Evolutionary conservation across 2,888 invertebrate genomes (phyloP).

Genomic region (Cephus nigrinus): DNA sequence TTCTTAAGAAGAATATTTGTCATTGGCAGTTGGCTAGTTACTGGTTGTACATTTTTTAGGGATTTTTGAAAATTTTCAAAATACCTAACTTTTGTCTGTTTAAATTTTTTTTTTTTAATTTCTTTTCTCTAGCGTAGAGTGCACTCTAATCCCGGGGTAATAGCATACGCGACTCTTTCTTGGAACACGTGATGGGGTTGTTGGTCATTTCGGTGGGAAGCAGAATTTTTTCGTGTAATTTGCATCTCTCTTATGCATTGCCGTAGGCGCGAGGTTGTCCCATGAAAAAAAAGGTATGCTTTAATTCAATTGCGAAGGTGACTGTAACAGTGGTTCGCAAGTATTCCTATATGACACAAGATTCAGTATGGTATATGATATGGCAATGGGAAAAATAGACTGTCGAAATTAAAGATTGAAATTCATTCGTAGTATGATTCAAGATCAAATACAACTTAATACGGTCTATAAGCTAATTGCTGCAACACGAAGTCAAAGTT

Average conservation of each 20-base stretch:
- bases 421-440: background rate
- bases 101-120: background rate
- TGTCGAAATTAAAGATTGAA: background rate
- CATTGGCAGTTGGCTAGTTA: background rate
- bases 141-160: background rate
- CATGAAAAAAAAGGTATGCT: constrained; percentile 19
- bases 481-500: background rate
- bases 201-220: background rate
- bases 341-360: background rate
- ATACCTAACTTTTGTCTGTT: background rate
- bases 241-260: background rate
- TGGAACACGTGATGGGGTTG: background rate
- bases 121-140: background rate
- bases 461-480: background rate
- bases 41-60: too few species aligned
- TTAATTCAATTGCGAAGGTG: constrained; percentile 20
- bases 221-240: constrained; percentile 15
- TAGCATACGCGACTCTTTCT: background rate
- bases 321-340: constrained; percentile 8
- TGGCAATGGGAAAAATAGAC: background rate
- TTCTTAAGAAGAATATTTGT: background rate
- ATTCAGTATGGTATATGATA: background rate
- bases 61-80: too few species aligned
- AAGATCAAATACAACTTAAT: background rate
- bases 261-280: constrained; percentile 9